phyloP scores from a whole-genome alignment of 1,140 invertebrate genomes.

The Zaprionus nigranus region DNA sequence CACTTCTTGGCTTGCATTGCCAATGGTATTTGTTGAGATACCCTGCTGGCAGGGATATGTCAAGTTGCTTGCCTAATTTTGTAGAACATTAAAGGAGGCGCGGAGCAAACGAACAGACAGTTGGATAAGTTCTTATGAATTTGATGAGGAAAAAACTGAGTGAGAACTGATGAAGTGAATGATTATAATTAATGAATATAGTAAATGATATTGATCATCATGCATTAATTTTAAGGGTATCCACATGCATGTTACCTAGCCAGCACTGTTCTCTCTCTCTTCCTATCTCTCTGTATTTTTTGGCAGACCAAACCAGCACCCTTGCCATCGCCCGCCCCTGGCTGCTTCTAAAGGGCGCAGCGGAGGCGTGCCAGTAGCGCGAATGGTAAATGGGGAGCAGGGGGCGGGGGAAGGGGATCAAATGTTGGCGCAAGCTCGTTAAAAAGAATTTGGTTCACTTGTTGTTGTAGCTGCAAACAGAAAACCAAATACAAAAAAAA shows the following conservation, averaged over 20 bases:
- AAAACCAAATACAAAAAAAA: neutral
- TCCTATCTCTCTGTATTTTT: constrained; percentile 20
- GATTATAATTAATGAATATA: no score
- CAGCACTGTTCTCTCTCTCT: neutral
- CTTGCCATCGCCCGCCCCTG: constrained; percentile 34
- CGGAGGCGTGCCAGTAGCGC: neutral
- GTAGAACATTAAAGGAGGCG: neutral
- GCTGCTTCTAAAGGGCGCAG: constrained; percentile 20
- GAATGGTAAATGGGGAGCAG: neutral
- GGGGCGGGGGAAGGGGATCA: constrained; percentile 48
- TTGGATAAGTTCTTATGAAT: neutral
- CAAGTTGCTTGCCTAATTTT: neutral
- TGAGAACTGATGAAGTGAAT: no score
- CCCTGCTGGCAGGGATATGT: neutral
- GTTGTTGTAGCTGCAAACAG: constrained; percentile 55
- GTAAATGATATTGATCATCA: no score
- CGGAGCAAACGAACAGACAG: neutral
- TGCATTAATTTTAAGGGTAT: neutral
- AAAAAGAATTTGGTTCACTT: constrained; percentile 83
- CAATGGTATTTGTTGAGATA: constrained; percentile 18
- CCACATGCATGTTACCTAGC: neutral
- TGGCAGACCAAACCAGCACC: constrained; percentile 52
- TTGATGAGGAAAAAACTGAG: neutral
- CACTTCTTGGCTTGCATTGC: constrained; percentile 71
- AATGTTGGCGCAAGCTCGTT: constrained; percentile 82